Evolutionary conservation across 2,888 invertebrate genomes (phyloP).

Genomic region (Heteromyza rotundicornis): DNA sequence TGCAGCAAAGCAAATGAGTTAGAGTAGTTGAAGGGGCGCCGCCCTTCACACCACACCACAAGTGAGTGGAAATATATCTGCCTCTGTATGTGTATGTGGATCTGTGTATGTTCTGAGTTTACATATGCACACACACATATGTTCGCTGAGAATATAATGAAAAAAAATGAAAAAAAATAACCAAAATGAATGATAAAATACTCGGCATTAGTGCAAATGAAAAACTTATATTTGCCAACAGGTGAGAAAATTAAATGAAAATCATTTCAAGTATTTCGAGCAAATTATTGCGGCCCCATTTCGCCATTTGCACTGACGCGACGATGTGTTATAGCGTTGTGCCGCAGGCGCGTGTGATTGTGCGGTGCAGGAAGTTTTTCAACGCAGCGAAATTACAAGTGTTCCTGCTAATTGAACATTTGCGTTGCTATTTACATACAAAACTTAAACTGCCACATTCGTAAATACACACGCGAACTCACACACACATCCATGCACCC

Average conservation of each 20-base stretch:
- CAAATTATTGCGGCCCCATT: background rate
- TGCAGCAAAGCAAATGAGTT: too few species aligned
- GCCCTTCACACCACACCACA: background rate
- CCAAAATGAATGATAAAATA: background rate
- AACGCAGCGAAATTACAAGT: too few species aligned
- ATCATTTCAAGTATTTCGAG: conserved; percentile 28
- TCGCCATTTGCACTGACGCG: too few species aligned
- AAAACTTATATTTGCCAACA: conserved; percentile 39
- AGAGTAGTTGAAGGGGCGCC: background rate
- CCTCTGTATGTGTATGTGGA: background rate
- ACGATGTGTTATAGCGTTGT: too few species aligned
- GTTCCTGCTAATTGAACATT: too few species aligned
- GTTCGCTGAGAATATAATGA: background rate
- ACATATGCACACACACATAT: too few species aligned
- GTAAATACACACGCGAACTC: too few species aligned
- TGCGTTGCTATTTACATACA: too few species aligned
- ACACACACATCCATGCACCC: too few species aligned
- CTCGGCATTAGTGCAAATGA: background rate
- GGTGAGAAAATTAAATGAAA: conserved; percentile 44
- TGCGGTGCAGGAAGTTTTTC: too few species aligned
- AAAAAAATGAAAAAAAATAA: conserved; percentile 19
- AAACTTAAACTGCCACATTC: too few species aligned
- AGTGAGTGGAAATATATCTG: background rate
- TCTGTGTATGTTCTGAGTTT: background rate
- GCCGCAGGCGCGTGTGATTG: too few species aligned